Evolutionary conservation across 1,140 invertebrate species (phyloP).

Genomic region (Brachionus paranguensis): DNA sequence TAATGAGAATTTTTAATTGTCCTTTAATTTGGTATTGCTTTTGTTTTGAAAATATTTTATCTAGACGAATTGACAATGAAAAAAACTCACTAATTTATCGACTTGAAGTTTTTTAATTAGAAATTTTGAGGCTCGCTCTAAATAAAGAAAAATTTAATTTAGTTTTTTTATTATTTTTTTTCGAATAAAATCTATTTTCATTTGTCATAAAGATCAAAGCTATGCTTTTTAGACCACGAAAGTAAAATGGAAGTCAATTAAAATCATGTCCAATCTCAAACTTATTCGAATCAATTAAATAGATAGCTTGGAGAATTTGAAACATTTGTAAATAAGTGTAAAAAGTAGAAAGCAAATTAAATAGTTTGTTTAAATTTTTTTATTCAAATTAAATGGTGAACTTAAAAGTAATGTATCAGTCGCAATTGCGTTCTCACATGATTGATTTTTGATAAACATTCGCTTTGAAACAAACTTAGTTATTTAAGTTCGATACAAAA

Average conservation of each 20-base stretch:
- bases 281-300: not conserved
- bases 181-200: not conserved
- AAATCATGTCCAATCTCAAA: slow-evolving; percentile 11
- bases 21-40: not conserved
- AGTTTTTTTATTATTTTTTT: not conserved
- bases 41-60: not conserved
- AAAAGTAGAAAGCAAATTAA: too few species aligned
- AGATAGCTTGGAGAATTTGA: not conserved
- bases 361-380: not conserved
- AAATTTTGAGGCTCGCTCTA: not conserved
- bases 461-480: not conserved
- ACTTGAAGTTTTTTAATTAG: not conserved
- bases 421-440: not conserved
- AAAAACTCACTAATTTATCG: not conserved
- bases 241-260: not conserved
- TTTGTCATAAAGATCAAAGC: not conserved
- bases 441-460: not conserved
- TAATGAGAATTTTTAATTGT: not conserved
- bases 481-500: not conserved
- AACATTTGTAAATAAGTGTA: not conserved
- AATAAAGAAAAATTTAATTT: not conserved
- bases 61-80: not conserved
- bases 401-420: not conserved
- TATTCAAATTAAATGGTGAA: not conserved
- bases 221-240: not conserved